Evolutionary conservation across 1,140 invertebrate species (phyloP).

Genomic region (Thrips palmi): DNA sequence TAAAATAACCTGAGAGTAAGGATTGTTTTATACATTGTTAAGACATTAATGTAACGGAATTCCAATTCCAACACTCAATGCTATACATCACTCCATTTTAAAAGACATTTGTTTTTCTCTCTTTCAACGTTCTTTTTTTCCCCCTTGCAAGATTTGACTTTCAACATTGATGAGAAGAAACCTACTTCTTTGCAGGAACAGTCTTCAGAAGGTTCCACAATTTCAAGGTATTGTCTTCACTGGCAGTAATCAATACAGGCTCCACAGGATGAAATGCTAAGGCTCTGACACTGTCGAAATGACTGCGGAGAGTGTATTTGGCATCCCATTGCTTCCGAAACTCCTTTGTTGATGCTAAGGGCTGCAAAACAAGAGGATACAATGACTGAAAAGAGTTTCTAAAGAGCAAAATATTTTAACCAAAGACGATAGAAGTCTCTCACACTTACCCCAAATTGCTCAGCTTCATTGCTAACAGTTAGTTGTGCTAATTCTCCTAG

Average conservation of each 20-base stretch:
- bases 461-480: slow-evolving; percentile 91
- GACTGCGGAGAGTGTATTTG: slow-evolving; percentile 90
- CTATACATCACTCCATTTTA: no score
- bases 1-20: no score
- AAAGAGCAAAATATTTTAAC: not conserved
- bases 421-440: not conserved
- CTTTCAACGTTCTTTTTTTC: no score
- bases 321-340: slow-evolving; percentile 96
- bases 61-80: no score
- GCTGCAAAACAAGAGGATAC: not conserved
- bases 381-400: slow-evolving; percentile 1
- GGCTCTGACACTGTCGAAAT: slow-evolving; percentile 93
- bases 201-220: slow-evolving; percentile 98
- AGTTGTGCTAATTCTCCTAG: slow-evolving; percentile 90
- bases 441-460: slow-evolving; percentile 35
- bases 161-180: no score
- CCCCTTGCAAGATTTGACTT: no score
- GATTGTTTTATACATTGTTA: no score
- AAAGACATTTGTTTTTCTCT: no score
- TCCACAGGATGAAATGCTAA: slow-evolving; percentile 96
- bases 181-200: slow-evolving; percentile 84
- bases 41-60: no score
- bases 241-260: slow-evolving; percentile 91
- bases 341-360: slow-evolving; percentile 60
- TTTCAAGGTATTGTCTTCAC: slow-evolving; percentile 97